Evolutionary conservation across 2,797 vertebrate species (phyloP).

Genomic region (Leptoclinus maculatus): DNA sequence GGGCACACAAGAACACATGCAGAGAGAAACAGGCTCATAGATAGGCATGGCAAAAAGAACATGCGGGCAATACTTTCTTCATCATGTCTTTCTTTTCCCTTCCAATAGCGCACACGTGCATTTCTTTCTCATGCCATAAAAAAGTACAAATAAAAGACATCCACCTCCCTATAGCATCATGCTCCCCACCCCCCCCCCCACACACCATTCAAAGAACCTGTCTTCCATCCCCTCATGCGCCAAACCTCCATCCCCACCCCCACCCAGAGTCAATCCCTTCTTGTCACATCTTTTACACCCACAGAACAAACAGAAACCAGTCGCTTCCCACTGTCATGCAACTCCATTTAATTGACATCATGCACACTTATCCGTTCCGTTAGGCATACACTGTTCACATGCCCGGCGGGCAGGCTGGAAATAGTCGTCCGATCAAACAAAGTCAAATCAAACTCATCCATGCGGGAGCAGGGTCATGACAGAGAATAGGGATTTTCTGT

Average conservation of each 20-base stretch:
- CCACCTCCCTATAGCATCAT: constrained; percentile 39
- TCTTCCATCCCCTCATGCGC: constrained; percentile 63
- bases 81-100: not conserved
- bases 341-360: constrained; percentile 63
- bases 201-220: constrained; percentile 35
- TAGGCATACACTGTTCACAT: constrained; percentile 54
- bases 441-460: constrained; percentile 69
- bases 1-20: constrained; percentile 84
- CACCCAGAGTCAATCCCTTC: constrained; percentile 25
- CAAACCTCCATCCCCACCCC: constrained; percentile 27
- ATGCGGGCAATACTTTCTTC: constrained; percentile 70
- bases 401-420: constrained; percentile 67
- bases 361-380: constrained; percentile 69
- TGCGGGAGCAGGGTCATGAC: constrained; percentile 70
- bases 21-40: constrained; percentile 83
- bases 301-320: constrained; percentile 66
- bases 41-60: constrained; percentile 65
- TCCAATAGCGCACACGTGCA: constrained; percentile 57
- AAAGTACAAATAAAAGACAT: constrained; percentile 1
- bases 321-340: constrained; percentile 76
- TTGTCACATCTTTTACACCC: constrained; percentile 46
- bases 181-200: not conserved
- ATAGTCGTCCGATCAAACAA: constrained; percentile 54
- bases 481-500: constrained; percentile 41
- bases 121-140: constrained; percentile 58